These are phyloP conservation scores for Fulica atra DNA, from an alignment of 2,113 vertebrate species.

Conservation along the genomic window DNA sequence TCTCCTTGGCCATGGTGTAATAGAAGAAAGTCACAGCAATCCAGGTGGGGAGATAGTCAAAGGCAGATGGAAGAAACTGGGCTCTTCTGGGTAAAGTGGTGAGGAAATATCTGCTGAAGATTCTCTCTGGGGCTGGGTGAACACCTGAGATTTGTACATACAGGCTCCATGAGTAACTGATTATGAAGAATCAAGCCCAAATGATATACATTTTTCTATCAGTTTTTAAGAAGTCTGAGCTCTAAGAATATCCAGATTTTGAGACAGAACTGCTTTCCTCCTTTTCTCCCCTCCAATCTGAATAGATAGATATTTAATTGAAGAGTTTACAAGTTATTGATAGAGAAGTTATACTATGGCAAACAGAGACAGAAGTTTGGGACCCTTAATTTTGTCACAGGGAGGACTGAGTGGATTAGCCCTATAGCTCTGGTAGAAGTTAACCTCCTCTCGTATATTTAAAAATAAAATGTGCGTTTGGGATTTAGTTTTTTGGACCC, in stretches of 20 bases:
- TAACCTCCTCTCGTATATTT: not conserved
- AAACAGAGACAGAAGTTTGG: not conserved
- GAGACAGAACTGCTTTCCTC: not conserved
- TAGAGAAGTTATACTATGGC: not conserved
- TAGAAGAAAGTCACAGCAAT: not conserved
- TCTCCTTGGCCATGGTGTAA: not conserved
- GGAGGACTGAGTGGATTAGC: not conserved
- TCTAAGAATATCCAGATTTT: not conserved
- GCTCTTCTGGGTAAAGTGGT: not conserved
- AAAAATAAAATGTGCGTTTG: not conserved
- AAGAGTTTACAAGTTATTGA: not conserved
- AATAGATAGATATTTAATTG: not conserved
- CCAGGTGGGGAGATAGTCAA: not conserved
- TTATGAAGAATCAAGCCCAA: not conserved
- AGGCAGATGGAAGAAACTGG: not conserved
- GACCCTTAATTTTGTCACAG: not conserved
- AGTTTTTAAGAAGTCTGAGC: not conserved
- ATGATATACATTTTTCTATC: not conserved
- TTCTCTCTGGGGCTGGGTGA: not conserved
- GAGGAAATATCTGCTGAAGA: not conserved
- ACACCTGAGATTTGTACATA: not conserved
- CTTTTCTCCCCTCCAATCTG: accelerated
- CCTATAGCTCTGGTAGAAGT: not conserved
- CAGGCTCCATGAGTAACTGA: not conserved
- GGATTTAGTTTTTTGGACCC: not conserved